Evolutionary conservation across 2,888 invertebrate genomes (phyloP).

Genomic region (Hypomecis punctinalis): DNA sequence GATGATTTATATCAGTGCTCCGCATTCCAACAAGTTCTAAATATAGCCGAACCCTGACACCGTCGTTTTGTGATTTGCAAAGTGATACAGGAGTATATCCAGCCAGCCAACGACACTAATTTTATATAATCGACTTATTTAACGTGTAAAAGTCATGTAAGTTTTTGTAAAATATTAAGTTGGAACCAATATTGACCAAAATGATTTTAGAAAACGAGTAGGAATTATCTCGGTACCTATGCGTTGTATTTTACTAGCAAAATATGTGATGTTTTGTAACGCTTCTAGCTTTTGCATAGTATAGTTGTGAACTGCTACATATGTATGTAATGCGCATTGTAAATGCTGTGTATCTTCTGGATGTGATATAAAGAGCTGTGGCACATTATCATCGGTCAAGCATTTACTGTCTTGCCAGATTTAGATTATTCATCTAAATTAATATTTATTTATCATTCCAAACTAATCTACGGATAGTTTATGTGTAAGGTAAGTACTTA

Average conservation of each 20-base stretch:
- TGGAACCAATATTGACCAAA: slow-evolving; percentile 15
- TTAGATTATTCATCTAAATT: slow-evolving; percentile 18
- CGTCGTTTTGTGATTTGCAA: slow-evolving; percentile 21
- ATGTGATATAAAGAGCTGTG: slow-evolving; percentile 29
- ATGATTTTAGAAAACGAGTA: slow-evolving; percentile 11
- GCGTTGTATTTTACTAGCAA: neutral
- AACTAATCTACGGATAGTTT: slow-evolving; percentile 17
- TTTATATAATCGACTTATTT: slow-evolving; percentile 3
- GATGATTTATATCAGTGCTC: neutral
- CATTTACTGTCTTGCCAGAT: slow-evolving; percentile 45
- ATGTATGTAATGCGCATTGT: slow-evolving; percentile 27
- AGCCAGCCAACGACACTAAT: slow-evolving; percentile 22
- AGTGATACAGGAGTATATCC: slow-evolving; percentile 22
- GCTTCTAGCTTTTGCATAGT: slow-evolving; percentile 7
- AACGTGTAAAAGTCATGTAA: slow-evolving; percentile 5
- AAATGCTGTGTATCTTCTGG: slow-evolving; percentile 27
- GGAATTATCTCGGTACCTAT: slow-evolving; percentile 2
- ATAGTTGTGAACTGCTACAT: slow-evolving; percentile 6
- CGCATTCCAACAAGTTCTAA: slow-evolving; percentile 8
- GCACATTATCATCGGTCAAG: slow-evolving; percentile 30
- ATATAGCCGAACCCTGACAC: neutral
- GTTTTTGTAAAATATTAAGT: slow-evolving; percentile 10
- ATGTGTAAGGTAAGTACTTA: slow-evolving; percentile 15
- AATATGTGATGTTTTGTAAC: slow-evolving; percentile 13
- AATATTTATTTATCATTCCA: slow-evolving; percentile 44